These are phyloP conservation scores for Hyposmocoma kahamanoa DNA, from an alignment of 1,140 invertebrate species.

Conservation along the genomic window DNA sequence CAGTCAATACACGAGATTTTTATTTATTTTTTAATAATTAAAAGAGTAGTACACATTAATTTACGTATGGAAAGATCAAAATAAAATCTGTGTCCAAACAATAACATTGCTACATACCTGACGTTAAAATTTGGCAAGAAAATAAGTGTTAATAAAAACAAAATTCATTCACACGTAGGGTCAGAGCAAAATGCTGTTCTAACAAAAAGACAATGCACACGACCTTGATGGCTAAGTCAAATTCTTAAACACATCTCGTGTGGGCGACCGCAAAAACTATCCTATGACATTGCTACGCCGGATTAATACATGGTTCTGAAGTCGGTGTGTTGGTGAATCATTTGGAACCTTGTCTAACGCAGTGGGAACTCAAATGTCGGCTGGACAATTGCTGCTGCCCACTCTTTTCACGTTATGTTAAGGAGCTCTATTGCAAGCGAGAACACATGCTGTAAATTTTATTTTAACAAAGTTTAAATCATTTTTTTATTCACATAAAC, in stretches of 20 bases:
- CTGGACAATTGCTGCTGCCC: conserved; percentile 64
- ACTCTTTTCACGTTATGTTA: conserved; percentile 33
- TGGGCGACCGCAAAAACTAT: conserved; percentile 70
- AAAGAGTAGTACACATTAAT: too few relatives aligned
- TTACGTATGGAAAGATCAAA: too few relatives aligned
- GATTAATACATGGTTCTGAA: conserved; percentile 41
- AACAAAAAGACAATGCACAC: conserved; percentile 61
- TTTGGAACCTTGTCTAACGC: conserved; percentile 46
- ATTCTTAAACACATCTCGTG: conserved; percentile 57
- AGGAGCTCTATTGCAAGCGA: too few relatives aligned
- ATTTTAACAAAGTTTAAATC: too few relatives aligned
- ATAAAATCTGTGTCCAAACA: too few relatives aligned
- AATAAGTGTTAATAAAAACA: too few relatives aligned
- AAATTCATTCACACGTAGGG: conserved; percentile 26
- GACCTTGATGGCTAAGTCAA: conserved; percentile 64
- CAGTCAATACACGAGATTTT: too few relatives aligned
- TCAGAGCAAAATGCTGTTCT: conserved; percentile 34
- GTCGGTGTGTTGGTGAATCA: conserved; percentile 4
- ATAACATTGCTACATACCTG: too few relatives aligned
- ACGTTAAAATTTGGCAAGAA: too few relatives aligned
- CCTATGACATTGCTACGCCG: conserved; percentile 60
- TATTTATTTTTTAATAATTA: too few relatives aligned
- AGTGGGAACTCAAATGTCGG: conserved; percentile 40
- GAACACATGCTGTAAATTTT: too few relatives aligned
- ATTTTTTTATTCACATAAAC: too few relatives aligned